phyloP scores from a whole-genome alignment of 2,113 vertebrate species.

The Myrmecobius fasciatus region DNA sequence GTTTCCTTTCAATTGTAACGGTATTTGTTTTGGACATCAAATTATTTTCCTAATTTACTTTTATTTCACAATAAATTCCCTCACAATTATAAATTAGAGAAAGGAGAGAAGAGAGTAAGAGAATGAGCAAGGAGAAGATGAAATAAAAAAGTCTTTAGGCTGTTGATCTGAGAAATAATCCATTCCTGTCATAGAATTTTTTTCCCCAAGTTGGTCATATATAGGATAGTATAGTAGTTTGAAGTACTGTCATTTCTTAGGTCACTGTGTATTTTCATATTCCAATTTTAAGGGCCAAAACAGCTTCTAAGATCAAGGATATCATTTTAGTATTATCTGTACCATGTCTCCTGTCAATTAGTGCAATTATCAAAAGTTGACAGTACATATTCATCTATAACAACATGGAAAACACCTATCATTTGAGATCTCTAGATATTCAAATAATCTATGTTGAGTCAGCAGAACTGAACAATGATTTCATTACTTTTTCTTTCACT shows the following conservation, averaged over 20 bases:
- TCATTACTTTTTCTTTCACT: conserved; percentile 20
- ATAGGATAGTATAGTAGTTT: background rate
- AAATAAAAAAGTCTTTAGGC: background rate
- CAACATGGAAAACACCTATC: background rate
- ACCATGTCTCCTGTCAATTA: background rate
- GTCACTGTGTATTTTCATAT: background rate
- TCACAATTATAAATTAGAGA: background rate
- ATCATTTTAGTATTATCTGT: background rate
- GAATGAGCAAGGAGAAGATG: background rate
- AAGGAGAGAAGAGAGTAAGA: background rate
- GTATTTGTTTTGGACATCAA: background rate
- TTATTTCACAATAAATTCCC: background rate
- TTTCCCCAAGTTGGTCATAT: background rate
- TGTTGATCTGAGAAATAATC: background rate
- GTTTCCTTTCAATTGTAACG: background rate
- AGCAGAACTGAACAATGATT: conserved; percentile 33
- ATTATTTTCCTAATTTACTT: background rate
- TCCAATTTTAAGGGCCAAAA: background rate
- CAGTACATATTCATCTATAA: background rate
- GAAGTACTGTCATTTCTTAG: background rate
- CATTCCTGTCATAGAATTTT: background rate
- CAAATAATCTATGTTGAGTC: background rate
- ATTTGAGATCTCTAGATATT: background rate
- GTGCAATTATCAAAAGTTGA: background rate
- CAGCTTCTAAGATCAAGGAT: background rate